Evolutionary conservation across 2,888 invertebrate genomes (phyloP).

Genomic region (Eugnorisma glareosa): DNA sequence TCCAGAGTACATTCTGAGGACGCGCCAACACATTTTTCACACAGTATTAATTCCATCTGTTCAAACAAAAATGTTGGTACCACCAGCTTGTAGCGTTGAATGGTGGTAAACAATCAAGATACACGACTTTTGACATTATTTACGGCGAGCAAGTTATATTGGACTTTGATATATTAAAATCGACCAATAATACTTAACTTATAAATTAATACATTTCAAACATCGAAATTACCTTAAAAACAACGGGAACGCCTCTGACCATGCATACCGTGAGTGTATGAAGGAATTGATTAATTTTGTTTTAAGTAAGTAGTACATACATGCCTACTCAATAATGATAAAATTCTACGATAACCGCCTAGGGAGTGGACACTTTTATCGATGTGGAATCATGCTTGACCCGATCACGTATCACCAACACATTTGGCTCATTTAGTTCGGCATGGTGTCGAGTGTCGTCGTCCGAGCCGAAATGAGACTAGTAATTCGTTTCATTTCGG

Average conservation of each 20-base stretch:
- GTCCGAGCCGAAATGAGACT: neutral
- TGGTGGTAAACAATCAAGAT: slow-evolving; percentile 12
- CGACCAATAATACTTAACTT: neutral
- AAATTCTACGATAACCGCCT: neutral
- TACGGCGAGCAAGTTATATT: neutral
- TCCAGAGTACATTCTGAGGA: slow-evolving; percentile 27
- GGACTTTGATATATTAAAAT: neutral
- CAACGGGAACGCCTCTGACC: slow-evolving; percentile 6
- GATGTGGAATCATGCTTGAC: neutral
- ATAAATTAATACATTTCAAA: neutral
- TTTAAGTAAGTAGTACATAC: neutral
- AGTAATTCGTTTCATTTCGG: too few species aligned
- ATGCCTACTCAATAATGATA: neutral
- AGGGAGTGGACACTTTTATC: neutral
- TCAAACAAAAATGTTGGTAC: slow-evolving; percentile 33
- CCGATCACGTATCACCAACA: neutral
- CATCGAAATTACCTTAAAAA: neutral
- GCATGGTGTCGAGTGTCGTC: neutral
- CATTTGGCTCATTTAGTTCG: neutral
- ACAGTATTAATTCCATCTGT: slow-evolving; percentile 34
- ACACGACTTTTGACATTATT: neutral
- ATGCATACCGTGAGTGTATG: neutral
- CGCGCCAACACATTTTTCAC: slow-evolving; percentile 30
- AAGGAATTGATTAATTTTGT: neutral
- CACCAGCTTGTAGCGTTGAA: too few species aligned